Evolutionary conservation across 2,113 vertebrate genomes (phyloP).

Genomic region (Campylorhamphus procurvoides): DNA sequence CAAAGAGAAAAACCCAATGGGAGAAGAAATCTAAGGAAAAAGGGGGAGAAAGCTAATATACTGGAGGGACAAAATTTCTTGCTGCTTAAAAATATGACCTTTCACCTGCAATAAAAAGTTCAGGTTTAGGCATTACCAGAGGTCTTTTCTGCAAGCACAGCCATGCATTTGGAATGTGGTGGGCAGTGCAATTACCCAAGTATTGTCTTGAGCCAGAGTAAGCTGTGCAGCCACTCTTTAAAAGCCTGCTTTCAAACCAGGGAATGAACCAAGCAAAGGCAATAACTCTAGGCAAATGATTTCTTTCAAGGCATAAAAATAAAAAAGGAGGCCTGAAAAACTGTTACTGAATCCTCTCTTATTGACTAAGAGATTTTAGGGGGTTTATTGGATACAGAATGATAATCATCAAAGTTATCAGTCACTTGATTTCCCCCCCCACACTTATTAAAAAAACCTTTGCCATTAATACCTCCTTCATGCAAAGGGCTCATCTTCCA

Average conservation of each 20-base stretch:
- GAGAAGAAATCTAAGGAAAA: background rate
- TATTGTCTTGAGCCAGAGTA: background rate
- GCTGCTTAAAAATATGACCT: background rate
- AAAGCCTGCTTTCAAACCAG: background rate
- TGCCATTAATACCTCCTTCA: background rate
- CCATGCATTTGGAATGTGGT: rapidly evolving
- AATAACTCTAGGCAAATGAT: background rate
- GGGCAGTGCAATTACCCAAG: background rate
- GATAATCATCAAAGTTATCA: background rate
- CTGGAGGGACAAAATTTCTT: background rate
- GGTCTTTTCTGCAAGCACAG: background rate
- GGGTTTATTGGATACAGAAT: background rate
- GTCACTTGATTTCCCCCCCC: background rate
- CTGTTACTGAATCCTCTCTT: background rate
- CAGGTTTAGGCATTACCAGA: background rate
- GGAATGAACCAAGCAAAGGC: background rate
- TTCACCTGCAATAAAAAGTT: background rate
- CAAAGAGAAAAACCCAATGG: background rate
- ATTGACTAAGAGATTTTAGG: background rate
- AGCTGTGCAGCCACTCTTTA: background rate
- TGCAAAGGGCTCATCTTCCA: background rate
- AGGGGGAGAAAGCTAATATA: background rate
- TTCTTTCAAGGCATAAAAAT: background rate
- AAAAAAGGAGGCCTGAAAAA: background rate
- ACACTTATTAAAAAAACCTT: background rate